Evolutionary conservation across 2,888 invertebrate species (phyloP).

Genomic region (Tineola bisselliella): DNA sequence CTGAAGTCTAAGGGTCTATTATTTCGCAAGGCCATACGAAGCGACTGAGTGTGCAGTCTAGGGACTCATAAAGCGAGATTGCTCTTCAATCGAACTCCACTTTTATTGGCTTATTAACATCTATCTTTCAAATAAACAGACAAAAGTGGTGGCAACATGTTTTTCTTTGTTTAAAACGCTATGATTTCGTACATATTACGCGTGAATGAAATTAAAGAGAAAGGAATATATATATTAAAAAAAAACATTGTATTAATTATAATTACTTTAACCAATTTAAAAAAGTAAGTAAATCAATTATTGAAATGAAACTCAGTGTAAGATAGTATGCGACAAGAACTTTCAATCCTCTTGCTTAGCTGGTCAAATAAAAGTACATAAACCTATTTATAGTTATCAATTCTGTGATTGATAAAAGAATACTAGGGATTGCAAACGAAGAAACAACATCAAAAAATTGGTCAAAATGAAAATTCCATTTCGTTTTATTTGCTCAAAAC

Average conservation of each 20-base stretch:
- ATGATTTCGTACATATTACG: too few relatives aligned
- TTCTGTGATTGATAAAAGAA: constrained; percentile 19
- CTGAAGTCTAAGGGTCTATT: not conserved
- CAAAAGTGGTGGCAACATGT: not conserved
- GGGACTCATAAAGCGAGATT: constrained; percentile 60
- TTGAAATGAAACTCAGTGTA: not conserved
- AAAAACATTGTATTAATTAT: too few relatives aligned
- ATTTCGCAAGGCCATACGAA: not conserved
- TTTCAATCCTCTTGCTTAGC: constrained; percentile 9
- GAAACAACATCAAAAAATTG: not conserved
- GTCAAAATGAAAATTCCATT: not conserved
- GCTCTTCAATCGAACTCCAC: constrained; percentile 48
- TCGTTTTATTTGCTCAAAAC: not conserved
- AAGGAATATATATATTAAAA: too few relatives aligned
- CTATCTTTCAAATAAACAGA: constrained; percentile 38
- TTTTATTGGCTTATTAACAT: constrained; percentile 61
- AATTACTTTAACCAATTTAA: too few relatives aligned
- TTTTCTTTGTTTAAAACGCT: too few relatives aligned
- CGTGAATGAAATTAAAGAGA: too few relatives aligned
- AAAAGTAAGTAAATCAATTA: too few relatives aligned
- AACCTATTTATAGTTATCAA: constrained; percentile 17
- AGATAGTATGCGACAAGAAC: not conserved
- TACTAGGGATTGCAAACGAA: not conserved
- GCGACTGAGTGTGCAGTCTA: constrained; percentile 39
- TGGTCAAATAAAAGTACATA: constrained; percentile 6